A percentile compares a stretch with the other conserved stretches of the same genome.
phyloP scores from a whole-genome alignment of 1,140 invertebrate species.

The Zaprionus lachaisei region DNA sequence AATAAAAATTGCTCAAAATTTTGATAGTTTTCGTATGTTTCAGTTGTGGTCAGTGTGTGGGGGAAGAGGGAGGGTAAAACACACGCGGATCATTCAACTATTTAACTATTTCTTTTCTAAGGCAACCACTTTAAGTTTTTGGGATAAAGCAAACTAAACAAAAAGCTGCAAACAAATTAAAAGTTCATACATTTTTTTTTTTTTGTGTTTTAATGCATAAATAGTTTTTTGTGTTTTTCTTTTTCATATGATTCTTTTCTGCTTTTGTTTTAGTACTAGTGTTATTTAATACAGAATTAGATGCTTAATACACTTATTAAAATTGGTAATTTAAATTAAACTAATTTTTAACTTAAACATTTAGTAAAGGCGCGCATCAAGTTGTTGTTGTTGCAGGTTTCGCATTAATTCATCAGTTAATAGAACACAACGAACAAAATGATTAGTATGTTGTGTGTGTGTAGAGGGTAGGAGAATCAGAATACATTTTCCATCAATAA shows the following conservation, averaged over 20 bases:
- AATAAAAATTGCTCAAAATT: slow-evolving; percentile 25
- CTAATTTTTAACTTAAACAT: slow-evolving; percentile 71
- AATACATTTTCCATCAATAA: slow-evolving; percentile 30
- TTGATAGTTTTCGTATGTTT: slow-evolving; percentile 13
- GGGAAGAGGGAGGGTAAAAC: not conserved
- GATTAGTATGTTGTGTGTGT: slow-evolving; percentile 7
- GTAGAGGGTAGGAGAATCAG: slow-evolving; percentile 17
- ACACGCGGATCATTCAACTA: slow-evolving; percentile 15
- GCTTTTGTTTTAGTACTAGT: slow-evolving; percentile 71
- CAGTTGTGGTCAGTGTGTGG: not conserved
- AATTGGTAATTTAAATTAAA: slow-evolving; percentile 71
- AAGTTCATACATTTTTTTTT: slow-evolving; percentile 24
- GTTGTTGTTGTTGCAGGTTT: slow-evolving; percentile 31
- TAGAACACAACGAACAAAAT: slow-evolving; percentile 42
- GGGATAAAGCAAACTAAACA: slow-evolving; percentile 23
- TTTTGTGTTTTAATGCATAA: slow-evolving; percentile 66
- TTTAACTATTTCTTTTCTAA: slow-evolving; percentile 31
- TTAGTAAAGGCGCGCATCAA: slow-evolving; percentile 69
- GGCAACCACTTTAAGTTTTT: slow-evolving; percentile 23
- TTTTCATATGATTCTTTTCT: slow-evolving; percentile 51
- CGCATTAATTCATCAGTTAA: slow-evolving; percentile 22
- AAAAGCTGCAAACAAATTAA: slow-evolving; percentile 49
- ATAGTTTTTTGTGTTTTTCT: slow-evolving; percentile 60
- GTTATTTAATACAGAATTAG: slow-evolving; percentile 71
- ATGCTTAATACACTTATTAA: slow-evolving; percentile 68